phyloP scores from a whole-genome alignment of 2,888 invertebrate genomes.

The Diabrotica balteata region DNA sequence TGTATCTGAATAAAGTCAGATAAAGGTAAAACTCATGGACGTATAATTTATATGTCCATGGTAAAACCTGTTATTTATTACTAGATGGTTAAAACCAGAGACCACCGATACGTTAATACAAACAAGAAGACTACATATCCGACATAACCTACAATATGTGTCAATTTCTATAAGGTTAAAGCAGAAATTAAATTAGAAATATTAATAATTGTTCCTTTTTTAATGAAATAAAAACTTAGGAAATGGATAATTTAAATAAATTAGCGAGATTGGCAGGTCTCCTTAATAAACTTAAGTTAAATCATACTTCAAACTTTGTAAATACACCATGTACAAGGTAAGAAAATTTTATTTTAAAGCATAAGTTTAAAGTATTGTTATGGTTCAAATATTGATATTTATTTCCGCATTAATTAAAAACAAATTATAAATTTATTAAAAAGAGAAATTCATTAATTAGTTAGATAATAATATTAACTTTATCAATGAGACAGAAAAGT shows the following conservation, averaged over 20 bases:
- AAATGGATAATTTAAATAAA: slow-evolving; percentile 9
- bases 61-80: no score
- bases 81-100: no score
- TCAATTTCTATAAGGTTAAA: no score
- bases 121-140: no score
- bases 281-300: slow-evolving; percentile 5
- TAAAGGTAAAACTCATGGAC: no score
- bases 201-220: background rate
- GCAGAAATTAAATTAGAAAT: background rate
- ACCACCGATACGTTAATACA: no score
- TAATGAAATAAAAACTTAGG: background rate
- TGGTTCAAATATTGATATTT: background rate
- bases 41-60: no score
- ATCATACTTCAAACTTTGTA: background rate
- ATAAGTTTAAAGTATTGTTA: background rate
- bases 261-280: background rate
- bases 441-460: no score
- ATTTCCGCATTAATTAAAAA: background rate
- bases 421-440: background rate
- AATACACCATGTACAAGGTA: slow-evolving; percentile 8
- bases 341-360: background rate
- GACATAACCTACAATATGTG: no score
- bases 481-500: no score
- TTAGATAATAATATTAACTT: no score
- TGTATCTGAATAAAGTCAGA: no score